Base-by-base conservation (phyloP, 2,113 vertebrate species). In the Reinhardtius hippoglossoides region DNA sequence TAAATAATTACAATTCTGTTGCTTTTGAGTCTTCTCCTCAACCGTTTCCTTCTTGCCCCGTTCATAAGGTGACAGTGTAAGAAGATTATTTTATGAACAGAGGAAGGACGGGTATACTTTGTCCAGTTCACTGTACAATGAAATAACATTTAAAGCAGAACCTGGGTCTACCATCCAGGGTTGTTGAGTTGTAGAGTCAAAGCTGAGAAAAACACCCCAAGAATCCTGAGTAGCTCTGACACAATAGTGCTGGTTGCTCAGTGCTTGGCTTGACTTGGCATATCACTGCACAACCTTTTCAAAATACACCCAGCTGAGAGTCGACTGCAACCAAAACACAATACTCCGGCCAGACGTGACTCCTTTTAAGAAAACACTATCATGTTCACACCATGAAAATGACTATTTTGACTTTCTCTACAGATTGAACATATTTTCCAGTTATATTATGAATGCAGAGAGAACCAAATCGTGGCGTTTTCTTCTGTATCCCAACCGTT, bases 151-250 rank as follows among this genome's bases (percentile, higher is more conserved):
- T 24, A 44, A 76, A 71, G 64, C 57, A 57, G 66, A 81, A 84
- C n/a, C 46, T 58, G 60, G 52, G 59, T 63, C 56, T 66, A 58
- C 31, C 24, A 67, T 71, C 80, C 76, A 59, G 71, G 69, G 74
- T 5, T 44, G 86, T 73, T 82, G 69, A 82, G 84, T 64, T 71
- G 52, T 76, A 59, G 63, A 84, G 76, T 87, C 79, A 69, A 74
- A 52, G 67, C 56, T 24, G 52, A 80, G 71, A 74, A 58, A 74
- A 65, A 83, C 87, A 61, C 74, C 50, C 48, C 10, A 56, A 76
- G 87, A 93, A 90, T 92, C 75, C 58, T 80, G 86, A 92, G 81
- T 71, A 80, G 81, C 48, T 81, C 31, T 75, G 75, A 76, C 76
- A 92, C 87, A 88, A 91, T 73, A 67, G 73, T 54, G 18, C 71